Evolutionary conservation across 2,797 vertebrate genomes (phyloP).

Genomic region (Paguma larvata): DNA sequence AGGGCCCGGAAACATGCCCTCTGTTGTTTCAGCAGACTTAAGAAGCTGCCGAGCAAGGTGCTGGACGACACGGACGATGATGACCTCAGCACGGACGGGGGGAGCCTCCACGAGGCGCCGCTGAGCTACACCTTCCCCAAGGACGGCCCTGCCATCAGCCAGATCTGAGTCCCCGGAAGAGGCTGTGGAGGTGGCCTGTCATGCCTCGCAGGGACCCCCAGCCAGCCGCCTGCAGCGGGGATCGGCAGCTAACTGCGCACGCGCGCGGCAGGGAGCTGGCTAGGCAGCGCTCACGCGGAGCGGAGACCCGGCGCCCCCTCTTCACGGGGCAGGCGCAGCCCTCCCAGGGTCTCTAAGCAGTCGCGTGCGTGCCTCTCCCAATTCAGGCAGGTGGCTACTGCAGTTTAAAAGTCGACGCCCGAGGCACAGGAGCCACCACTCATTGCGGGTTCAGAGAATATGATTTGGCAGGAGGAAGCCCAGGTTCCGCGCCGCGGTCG

Average conservation of each 20-base stretch:
- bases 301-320: background rate
- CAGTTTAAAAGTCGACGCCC: background rate
- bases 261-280: constrained; percentile 41
- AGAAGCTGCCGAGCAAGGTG: constrained; percentile 92
- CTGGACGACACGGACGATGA: constrained; percentile 92
- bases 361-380: background rate
- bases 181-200: background rate
- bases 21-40: constrained; percentile 91
- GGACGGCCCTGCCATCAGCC: constrained; percentile 82
- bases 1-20: background rate
- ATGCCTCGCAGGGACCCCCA: background rate
- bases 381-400: background rate
- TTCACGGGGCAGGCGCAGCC: constrained; percentile 14
- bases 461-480: background rate
- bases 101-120: constrained; percentile 94
- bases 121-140: constrained; percentile 92
- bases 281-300: background rate
- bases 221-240: background rate
- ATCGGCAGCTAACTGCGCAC: background rate
- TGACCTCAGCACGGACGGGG: constrained; percentile 94
- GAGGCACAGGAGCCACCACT: background rate
- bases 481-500: background rate
- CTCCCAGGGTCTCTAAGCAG: background rate
- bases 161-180: constrained; percentile 63
- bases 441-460: background rate